Evolutionary conservation across 2,888 invertebrate species (phyloP).

Genomic region (Junonia oenone): DNA sequence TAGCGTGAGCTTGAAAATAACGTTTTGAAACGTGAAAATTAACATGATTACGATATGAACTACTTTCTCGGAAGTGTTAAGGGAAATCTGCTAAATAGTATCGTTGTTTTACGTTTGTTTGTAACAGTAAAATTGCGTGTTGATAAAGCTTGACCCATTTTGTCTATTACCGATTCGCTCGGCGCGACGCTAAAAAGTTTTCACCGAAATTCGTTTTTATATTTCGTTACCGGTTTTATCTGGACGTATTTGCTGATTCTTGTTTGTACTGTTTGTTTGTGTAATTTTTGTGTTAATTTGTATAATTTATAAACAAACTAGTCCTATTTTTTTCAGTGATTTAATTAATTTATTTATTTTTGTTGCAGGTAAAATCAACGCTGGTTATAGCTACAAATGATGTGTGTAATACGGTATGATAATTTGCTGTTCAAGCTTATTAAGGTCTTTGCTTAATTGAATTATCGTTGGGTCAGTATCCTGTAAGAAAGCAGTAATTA

Average conservation of each 20-base stretch:
- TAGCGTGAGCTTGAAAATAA: neutral
- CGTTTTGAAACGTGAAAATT: conserved; percentile 18
- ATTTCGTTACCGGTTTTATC: neutral
- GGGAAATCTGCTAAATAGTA: conserved; percentile 19
- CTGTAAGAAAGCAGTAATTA: no score
- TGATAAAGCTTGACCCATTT: conserved; percentile 13
- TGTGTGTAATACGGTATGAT: neutral
- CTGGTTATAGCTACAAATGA: neutral
- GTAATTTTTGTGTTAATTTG: neutral
- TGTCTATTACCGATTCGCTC: neutral
- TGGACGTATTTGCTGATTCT: neutral
- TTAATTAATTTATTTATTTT: neutral
- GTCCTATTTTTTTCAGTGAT: neutral
- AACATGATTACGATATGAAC: conserved; percentile 23
- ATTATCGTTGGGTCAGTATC: no score
- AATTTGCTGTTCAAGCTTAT: neutral
- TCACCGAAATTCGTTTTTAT: neutral
- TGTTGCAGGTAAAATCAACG: neutral
- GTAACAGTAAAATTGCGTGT: conserved; percentile 12
- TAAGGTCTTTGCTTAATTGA: neutral
- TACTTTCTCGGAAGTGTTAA: conserved; percentile 18
- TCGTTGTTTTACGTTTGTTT: conserved; percentile 12
- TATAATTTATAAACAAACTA: neutral
- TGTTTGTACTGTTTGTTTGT: neutral
- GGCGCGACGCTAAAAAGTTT: neutral